Conservation (phyloP, 2,888 invertebrate species). For the Drosophila robusta region DNA sequence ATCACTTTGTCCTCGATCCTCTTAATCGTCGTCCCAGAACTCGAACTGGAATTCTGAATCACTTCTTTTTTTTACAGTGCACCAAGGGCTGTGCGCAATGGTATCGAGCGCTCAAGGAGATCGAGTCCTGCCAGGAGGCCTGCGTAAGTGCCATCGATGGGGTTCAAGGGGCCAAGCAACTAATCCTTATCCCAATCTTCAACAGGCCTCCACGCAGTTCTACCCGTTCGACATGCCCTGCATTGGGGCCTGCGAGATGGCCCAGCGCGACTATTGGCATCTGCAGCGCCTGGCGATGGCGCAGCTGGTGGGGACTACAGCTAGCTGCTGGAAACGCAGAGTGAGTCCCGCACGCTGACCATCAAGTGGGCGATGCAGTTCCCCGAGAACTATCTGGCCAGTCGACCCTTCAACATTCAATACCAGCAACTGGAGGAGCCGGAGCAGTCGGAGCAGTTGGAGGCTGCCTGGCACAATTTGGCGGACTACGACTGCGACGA, state of each 20-base stretch:
- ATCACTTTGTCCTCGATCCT: no score
- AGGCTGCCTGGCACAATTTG: constrained; percentile 89
- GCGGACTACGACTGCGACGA: constrained; percentile 86
- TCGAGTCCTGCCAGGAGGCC: constrained; percentile 91
- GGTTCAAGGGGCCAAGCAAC: fast-evolving
- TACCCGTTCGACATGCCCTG: constrained; percentile 82
- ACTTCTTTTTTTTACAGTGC: constrained; percentile 87
- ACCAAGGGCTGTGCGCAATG: constrained; percentile 92
- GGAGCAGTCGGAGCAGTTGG: constrained; percentile 85
- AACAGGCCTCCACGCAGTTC: constrained; percentile 73
- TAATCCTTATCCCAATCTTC: neutral
- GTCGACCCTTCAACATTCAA: constrained; percentile 80
- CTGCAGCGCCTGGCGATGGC: constrained; percentile 70
- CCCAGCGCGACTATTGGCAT: constrained; percentile 80
- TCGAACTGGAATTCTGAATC: no score
- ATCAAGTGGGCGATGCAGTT: constrained; percentile 78
- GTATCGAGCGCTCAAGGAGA: constrained; percentile 88
- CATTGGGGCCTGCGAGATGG: constrained; percentile 82
- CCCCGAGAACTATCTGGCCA: constrained; percentile 74
- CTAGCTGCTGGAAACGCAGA: constrained; percentile 51
- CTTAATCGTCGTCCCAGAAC: no score
- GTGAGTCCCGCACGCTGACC: constrained; percentile 52
- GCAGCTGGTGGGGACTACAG: constrained; percentile 54
- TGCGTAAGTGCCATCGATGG: constrained; percentile 89
- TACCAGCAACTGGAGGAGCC: constrained; percentile 86